A percentile compares a stretch with the other conserved stretches of the same genome.
phyloP scores from a whole-genome alignment of 2,888 invertebrate species.

The Drosophila meridionalis region DNA sequence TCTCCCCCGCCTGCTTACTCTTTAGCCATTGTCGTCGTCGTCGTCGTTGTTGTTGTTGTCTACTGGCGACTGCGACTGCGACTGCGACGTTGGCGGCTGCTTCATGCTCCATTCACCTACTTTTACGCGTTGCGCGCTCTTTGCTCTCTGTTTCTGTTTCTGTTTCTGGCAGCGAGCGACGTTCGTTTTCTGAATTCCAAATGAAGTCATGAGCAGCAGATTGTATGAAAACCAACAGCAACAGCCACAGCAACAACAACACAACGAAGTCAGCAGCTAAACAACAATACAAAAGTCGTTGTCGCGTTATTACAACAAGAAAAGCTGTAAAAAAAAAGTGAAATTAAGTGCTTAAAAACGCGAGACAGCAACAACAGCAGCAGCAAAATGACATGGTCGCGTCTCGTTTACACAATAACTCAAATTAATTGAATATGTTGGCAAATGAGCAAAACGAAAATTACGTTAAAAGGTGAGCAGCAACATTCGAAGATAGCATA shows the following conservation, averaged over 20 bases:
- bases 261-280: conserved; percentile 34
- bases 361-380: conserved; percentile 40
- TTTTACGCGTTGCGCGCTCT: conserved; percentile 76
- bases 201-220: conserved; percentile 78
- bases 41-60: conserved; percentile 23
- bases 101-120: conserved; percentile 84
- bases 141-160: conserved; percentile 51
- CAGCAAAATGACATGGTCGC: conserved; percentile 72
- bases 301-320: conserved; percentile 71
- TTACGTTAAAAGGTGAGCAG: conserved; percentile 71
- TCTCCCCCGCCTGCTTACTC: conserved; percentile 26
- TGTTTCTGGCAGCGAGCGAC: conserved; percentile 54
- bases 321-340: conserved; percentile 69
- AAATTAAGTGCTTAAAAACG: conserved; percentile 75
- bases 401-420: conserved; percentile 80
- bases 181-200: conserved; percentile 80
- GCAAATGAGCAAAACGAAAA: conserved; percentile 73
- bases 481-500: conserved; percentile 13
- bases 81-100: conserved; percentile 41
- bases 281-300: conserved; percentile 66
- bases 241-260: conserved; percentile 32
- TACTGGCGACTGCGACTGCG: conserved; percentile 34
- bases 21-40: conserved; percentile 46
- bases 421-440: conserved; percentile 78
- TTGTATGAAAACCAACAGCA: conserved; percentile 58